Percentiles rank a stretch among this genome's conserved stretches.
These are phyloP conservation scores for Osmoderma eremita DNA, from an alignment of 2,888 invertebrate species.

Conservation along the genomic window DNA sequence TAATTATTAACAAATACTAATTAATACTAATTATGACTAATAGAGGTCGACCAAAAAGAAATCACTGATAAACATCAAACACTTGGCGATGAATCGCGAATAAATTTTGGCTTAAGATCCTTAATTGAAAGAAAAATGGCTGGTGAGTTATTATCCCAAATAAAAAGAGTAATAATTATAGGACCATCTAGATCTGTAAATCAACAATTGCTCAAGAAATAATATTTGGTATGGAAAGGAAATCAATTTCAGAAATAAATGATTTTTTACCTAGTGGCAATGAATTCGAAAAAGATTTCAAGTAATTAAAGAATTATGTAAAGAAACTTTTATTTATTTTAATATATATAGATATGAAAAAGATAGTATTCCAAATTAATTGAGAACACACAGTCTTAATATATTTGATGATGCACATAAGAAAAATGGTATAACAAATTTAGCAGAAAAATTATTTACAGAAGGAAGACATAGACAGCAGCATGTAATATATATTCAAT, in stretches of 20 bases:
- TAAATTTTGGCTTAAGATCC: not conserved
- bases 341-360: constrained; percentile 49
- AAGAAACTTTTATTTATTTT: constrained; percentile 17
- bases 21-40: constrained; percentile 1
- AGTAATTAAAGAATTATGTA: constrained; percentile 18
- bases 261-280: constrained; percentile 1
- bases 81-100: constrained; percentile 3
- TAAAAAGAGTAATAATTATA: not conserved
- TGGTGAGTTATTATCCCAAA: not conserved
- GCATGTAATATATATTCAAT: not conserved
- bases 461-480: not conserved
- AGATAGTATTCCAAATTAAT: constrained; percentile 31
- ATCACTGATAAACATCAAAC: not conserved
- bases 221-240: not conserved
- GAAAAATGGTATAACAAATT: constrained; percentile 27
- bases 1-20: constrained; percentile 5
- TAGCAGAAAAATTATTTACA: constrained; percentile 16
- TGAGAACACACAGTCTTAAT: constrained; percentile 24
- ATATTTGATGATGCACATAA: constrained; percentile 30
- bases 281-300: constrained; percentile 7
- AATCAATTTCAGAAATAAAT: not conserved
- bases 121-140: not conserved
- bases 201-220: constrained; percentile 7
- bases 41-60: not conserved
- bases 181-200: not conserved